phyloP scores from a whole-genome alignment of 2,113 vertebrate genomes.

The Dasyurus viverrinus region DNA sequence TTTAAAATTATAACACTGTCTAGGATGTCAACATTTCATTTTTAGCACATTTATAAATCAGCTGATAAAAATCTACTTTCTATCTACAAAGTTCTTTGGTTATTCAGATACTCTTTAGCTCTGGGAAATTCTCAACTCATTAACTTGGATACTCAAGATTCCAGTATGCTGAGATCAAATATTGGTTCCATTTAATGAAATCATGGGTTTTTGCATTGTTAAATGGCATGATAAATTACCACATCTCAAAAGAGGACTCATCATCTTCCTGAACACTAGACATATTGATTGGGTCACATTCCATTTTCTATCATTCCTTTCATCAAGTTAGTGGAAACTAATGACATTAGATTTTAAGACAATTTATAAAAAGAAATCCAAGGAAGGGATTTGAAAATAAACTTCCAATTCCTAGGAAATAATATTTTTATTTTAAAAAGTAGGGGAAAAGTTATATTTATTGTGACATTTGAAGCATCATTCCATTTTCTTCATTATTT shows the following conservation, averaged over 20 bases:
- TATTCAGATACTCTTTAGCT: background rate
- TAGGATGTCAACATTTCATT: background rate
- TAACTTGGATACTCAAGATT: background rate
- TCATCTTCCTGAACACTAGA: background rate
- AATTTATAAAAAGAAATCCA: constrained; percentile 12
- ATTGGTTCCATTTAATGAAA: background rate
- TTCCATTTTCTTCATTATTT: constrained; percentile 1
- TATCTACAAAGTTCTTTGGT: background rate
- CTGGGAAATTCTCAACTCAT: background rate
- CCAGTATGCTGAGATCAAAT: background rate
- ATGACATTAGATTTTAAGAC: constrained; percentile 32
- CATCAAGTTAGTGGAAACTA: constrained; percentile 14
- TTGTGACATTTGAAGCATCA: constrained; percentile 27
- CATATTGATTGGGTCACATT: background rate
- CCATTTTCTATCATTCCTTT: background rate
- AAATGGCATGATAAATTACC: background rate
- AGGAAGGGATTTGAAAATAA: background rate
- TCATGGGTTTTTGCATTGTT: background rate
- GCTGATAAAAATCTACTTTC: background rate
- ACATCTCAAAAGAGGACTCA: background rate
- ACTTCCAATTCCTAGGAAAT: background rate
- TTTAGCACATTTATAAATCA: background rate
- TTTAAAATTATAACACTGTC: background rate
- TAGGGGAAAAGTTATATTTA: constrained; percentile 13
- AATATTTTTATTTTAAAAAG: background rate